Conservation (phyloP, 2,113 vertebrate genomes). For the Psephotus haematonotus region DNA sequence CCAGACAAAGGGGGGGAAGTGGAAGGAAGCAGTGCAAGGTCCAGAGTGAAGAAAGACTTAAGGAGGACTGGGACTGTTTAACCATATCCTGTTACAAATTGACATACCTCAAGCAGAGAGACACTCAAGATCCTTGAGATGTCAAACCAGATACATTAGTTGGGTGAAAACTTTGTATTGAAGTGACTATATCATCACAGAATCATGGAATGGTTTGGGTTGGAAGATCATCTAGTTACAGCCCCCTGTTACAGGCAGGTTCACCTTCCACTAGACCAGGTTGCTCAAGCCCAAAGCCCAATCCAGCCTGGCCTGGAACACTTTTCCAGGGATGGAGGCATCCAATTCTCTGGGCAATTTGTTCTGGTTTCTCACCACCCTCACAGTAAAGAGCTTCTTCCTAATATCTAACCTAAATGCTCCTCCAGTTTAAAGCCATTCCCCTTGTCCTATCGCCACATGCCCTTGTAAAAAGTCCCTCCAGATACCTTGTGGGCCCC, state of each 20-base stretch:
- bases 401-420: neutral
- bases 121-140: neutral
- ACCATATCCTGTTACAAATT: neutral
- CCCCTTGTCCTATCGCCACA: neutral
- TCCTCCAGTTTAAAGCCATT: neutral
- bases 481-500: neutral
- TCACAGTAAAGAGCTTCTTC: neutral
- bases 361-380: neutral
- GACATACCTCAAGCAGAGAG: neutral
- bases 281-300: neutral
- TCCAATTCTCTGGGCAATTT: neutral
- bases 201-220: neutral
- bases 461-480: neutral
- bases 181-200: neutral
- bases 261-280: neutral
- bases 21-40: accelerated
- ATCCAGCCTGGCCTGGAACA: neutral
- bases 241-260: neutral
- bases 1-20: neutral
- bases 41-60: neutral
- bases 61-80: neutral
- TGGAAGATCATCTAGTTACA: neutral
- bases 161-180: neutral
- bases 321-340: neutral
- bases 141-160: accelerated